Base-by-base conservation (phyloP, 2,888 invertebrate species). In the Spilosoma lubricipeda region DNA sequence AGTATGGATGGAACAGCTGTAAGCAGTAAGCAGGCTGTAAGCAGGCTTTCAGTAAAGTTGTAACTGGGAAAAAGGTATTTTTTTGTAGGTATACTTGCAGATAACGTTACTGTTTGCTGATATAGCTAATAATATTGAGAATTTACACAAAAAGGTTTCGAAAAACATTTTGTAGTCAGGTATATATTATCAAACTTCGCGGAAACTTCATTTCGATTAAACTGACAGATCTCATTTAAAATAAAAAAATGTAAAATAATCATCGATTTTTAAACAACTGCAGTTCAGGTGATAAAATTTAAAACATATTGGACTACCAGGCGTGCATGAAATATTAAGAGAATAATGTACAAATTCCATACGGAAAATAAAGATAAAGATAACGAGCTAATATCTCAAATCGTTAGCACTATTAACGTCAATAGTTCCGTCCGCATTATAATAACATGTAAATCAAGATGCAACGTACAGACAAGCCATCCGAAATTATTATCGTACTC, bases 361-460 rank as follows among this genome's bases (percentile, higher is more conserved):
- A 83, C 76, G 80, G 77, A 83, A 83, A 82, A 87, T 86, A 84
- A 86, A 84, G 82, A 85, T 88, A 84, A 87, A 85, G 80, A 83
- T 87, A 85, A 89, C 88, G 82, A 83, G 73, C 77, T 78, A 82
- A 87, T 89, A 90, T 87, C 82, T 88, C 86, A 88, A 87, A 86
- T 80, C 74, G 77, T 81, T 81, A 78, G 75, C 70, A 72, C 86
- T 84, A 85, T 89, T 82, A 87, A 82, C 77, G 87, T 85, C 87
- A 78, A 69, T 72, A 76, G 82, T 79, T 82, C 84, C 80, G 77
- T 87, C 85, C 86, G 85, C 87, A 82, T 85, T 77, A 86, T 86
- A 86, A 88, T 88, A 87, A 88, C 84, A 79, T 85, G 79, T 87
- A 88, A 89, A 88, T 88, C 86, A 87, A 82, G 78, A 75, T 71